Evolutionary conservation across 2,113 vertebrate species (phyloP), one percentile per base, ranked within the genome.

Genomic region (Cebidichthys violaceus): DNA sequence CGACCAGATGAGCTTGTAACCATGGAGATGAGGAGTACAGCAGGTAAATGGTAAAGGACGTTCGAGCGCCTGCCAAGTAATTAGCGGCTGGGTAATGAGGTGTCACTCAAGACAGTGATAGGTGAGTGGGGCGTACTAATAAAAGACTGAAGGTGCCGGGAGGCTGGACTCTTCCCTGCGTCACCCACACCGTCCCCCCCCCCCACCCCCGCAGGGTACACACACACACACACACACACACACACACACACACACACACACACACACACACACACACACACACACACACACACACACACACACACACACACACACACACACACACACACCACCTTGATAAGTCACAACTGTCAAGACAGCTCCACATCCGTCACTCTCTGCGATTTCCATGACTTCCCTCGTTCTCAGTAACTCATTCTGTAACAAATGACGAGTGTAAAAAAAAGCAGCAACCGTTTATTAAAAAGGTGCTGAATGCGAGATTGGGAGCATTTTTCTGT

Each of bases 61-160:
- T 86, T 81, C 79, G 15, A 65, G 74, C 0, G 29, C 62, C 80
- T 65, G 80, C 76, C 31, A 61, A 75, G 89, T 90, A 89, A 93
- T 93, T 92, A 93, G 89, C 54, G 47, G 55, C 72, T 69, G 62
- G 68, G 64, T 92, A 92, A 92, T 90, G 89, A 89, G 81, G 75
- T 88, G 91, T 88, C 91, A 88, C 73, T 88, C 76, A 82, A 82
- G 64, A 81, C 61, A 22, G 79, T 70, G 82, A 64, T 72, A 70
- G 75, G 71, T 70, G 77, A 80, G 72, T 27, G 54, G 77, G 43
- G 59, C 1, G 43, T 65, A 39, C 75, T 84, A 86, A 83, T 82
- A 82, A 86, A 88, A 85, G 79, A 78, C 70, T 81, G 37, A 52
- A 85, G 77, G 81, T 88, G 70, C 4, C 4, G 52, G 61, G 79